Percentiles rank a stretch among this genome's conserved stretches.
Conservation (phyloP, 1,140 invertebrate genomes). For the Acromyrmex heyeri region DNA sequence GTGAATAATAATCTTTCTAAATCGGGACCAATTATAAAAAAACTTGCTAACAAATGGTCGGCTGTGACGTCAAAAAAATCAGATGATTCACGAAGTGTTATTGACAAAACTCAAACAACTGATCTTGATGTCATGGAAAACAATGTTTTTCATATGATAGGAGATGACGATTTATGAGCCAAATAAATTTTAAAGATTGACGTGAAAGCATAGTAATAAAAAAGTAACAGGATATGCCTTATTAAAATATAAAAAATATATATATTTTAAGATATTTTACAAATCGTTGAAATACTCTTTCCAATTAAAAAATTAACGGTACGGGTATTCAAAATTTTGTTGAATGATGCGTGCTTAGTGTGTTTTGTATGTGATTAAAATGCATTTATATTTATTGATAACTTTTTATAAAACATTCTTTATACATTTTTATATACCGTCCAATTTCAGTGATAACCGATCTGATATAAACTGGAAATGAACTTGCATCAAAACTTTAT, state of each 20-base stretch:
- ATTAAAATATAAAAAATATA: conserved; percentile 32
- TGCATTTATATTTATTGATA: conserved; percentile 55
- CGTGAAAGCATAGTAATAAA: not conserved
- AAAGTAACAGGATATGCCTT: conserved; percentile 37
- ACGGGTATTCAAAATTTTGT: conserved; percentile 27
- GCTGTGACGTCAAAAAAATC: conserved; percentile 82
- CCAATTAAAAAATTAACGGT: conserved; percentile 17
- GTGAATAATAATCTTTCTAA: conserved; percentile 75
- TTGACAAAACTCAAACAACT: conserved; percentile 88
- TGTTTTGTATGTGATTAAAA: conserved; percentile 35
- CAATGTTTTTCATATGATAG: conserved; percentile 96
- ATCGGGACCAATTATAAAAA: conserved; percentile 85
- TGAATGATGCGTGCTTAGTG: conserved; percentile 23
- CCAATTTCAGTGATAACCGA: conserved; percentile 9
- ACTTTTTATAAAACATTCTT: conserved; percentile 30
- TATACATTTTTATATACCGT: conserved; percentile 45
- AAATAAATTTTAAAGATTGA: not conserved
- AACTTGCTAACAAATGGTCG: conserved; percentile 84
- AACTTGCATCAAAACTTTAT: conserved; percentile 31
- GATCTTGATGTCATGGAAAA: conserved; percentile 92
- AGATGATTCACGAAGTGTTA: conserved; percentile 79
- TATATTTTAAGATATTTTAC: conserved; percentile 17
- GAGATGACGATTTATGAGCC: conserved; percentile 94
- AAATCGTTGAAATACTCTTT: conserved; percentile 33
- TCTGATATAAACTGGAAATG: conserved; percentile 21